Base-by-base conservation (phyloP, 2,113 vertebrate species). In the Zeus faber region DNA sequence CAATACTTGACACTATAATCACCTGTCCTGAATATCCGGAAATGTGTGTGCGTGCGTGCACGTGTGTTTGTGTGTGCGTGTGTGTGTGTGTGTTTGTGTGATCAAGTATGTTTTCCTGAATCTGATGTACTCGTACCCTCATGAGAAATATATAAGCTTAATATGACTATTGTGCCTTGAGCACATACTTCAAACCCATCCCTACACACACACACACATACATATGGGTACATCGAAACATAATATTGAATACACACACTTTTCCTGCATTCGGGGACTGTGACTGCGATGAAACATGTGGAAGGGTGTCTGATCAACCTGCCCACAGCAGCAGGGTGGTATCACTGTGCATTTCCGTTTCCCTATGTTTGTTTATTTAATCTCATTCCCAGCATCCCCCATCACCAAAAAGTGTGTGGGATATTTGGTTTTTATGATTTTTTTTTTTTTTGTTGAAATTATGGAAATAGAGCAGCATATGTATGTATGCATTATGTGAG, bases 1-100 rank as follows among this genome's bases (percentile, higher is more conserved):
- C 57, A 52, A 57, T 53, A 63, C 26, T 67, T 78, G 56, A 74
- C 66, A 51, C 31, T n/a, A n/a, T 74, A 68, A 80, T 79, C 67
- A 74, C 35, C 39, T 40, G 22, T 33, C 33, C 43, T 24, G 39
- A 8, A 10, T 22, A 3, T 22, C 1, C 13, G 43, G 10, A 20
- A 11, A 20, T 40, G 2, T 40, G 5, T 40, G 37, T 40, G 37
- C n/a, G 37, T 40, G 37, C 16, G 37, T 40, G 37, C 16, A 3
- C 16, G 37, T 40, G 40, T 20, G 40, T 43, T 1, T 1, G 40
- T 20, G 16, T 43, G 40, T 43, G 6, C 20, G 40, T 20, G 40
- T 43, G 40, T 43, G 40, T 40, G 5, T 46, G 10, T 27, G 41
- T 20, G 27, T 41, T 5, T 24, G 43, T 47, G 29, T 33, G 29